phyloP scores from a whole-genome alignment of 2,797 vertebrate species.

The Oreonectes daqikongensis region DNA sequence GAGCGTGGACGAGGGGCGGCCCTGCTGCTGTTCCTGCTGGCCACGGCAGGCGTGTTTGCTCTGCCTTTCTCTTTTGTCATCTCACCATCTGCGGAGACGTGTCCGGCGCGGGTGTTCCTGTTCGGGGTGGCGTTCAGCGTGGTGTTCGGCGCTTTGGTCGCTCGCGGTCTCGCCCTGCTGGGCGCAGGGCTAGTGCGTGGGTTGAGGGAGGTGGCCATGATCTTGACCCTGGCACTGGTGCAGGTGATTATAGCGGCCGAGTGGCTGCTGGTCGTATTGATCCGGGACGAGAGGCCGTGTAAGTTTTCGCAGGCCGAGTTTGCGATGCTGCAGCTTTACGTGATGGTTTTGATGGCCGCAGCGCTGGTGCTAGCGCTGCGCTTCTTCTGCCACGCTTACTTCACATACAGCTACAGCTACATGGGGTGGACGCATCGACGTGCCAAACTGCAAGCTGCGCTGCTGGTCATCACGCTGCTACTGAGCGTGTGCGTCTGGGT shows the following conservation, averaged over 20 bases:
- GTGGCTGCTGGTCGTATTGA: slow-evolving; percentile 80
- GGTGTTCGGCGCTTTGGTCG: slow-evolving; percentile 88
- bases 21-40: slow-evolving; percentile 83
- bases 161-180: slow-evolving; percentile 78
- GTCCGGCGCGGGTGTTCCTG: slow-evolving; percentile 86
- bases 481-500: slow-evolving; percentile 85
- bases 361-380: slow-evolving; percentile 73
- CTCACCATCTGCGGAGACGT: slow-evolving; percentile 73
- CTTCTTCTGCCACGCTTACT: slow-evolving; percentile 77
- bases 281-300: slow-evolving; percentile 59
- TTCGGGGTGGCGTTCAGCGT: slow-evolving; percentile 86
- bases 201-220: slow-evolving; percentile 72
- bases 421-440: slow-evolving; percentile 43
- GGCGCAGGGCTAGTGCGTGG: slow-evolving; percentile 75
- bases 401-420: slow-evolving; percentile 70
- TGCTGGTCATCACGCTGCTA: slow-evolving; percentile 79
- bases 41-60: slow-evolving; percentile 83
- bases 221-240: slow-evolving; percentile 75
- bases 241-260: slow-evolving; percentile 84
- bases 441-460: slow-evolving; percentile 64
- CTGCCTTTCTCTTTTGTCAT: slow-evolving; percentile 89
- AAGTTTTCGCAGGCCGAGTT: slow-evolving; percentile 77
- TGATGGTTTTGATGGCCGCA: slow-evolving; percentile 81
- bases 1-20: slow-evolving; percentile 68
- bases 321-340: slow-evolving; percentile 86